Evolutionary conservation across 2,888 invertebrate genomes (phyloP), one percentile per base, ranked within the genome.

Genomic region (Agonopterix arenella): DNA sequence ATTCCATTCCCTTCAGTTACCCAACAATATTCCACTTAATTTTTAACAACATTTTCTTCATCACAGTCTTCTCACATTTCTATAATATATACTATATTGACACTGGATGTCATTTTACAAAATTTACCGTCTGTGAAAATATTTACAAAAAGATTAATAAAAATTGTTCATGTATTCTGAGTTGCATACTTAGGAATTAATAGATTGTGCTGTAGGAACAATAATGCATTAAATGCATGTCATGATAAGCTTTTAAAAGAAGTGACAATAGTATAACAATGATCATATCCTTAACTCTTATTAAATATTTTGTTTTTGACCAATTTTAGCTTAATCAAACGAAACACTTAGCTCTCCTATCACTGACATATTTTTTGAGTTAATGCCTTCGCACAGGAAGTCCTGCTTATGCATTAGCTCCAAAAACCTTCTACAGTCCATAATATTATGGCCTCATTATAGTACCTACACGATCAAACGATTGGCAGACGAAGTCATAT

Each of bases 1-100:
- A 53, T 55, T 52, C 47, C 53, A 60, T 54, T 48, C 28, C 28
- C 54, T 55, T 57, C 53, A 62, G 64, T 62, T 62, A 64, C 66
- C 54, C 65, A 62, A 71, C 71, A 60, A 68, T 66, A 66, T 65
- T 64, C 73, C 67, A 64, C 72, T 74, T 74, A 76, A 58, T 61
- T 11, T 48, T 60, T 60, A 72, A 70, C 71, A 76, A 69, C 73
- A 68, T 70, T 68, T 68, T 68, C 40, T 11, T 43, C 79, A 88
- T 86, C 88, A 88, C 88, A 89, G 88, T 88, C 86, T 88, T 88
- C 84, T 82, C 80, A 84, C 83, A 80, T 74, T 41, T 45, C 42
- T 53, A 42, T 28, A 43, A 36, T 43, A 48, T 11, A 37, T 9
- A 55, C 46, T 51, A 48, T 47, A 43, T 54, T 51, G 49, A 57